Conservation (phyloP, 2,888 invertebrate genomes). For the Augochlorella aurata region DNA sequence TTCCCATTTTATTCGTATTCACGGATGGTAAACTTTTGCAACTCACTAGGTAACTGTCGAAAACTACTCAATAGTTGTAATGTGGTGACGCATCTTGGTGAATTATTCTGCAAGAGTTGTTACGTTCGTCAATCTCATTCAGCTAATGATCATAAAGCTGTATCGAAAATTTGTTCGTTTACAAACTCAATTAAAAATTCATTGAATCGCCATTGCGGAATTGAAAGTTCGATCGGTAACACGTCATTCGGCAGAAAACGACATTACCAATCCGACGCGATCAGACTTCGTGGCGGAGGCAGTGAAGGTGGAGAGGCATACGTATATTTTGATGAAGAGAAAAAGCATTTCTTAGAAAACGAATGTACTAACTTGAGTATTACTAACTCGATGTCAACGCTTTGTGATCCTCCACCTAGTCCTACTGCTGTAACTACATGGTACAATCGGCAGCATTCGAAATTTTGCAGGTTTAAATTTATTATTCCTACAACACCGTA, state of each 20-base stretch:
- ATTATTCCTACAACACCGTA: background rate
- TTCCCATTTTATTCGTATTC: background rate
- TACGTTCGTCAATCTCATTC: constrained; percentile 63
- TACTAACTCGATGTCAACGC: constrained; percentile 45
- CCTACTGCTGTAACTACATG: constrained; percentile 62
- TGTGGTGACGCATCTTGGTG: constrained; percentile 73
- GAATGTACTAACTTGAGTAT: constrained; percentile 29
- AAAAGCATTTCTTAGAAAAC: constrained; percentile 48
- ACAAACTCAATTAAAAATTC: constrained; percentile 2
- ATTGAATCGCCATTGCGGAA: constrained; percentile 45
- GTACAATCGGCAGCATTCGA: constrained; percentile 63
- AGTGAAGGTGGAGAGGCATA: constrained; percentile 45
- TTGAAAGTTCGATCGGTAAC: constrained; percentile 37
- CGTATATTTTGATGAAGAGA: constrained; percentile 35
- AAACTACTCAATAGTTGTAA: constrained; percentile 76
- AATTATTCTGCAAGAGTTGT: constrained; percentile 79
- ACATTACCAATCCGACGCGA: constrained; percentile 46
- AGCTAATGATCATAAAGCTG: constrained; percentile 39
- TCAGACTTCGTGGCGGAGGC: constrained; percentile 67
- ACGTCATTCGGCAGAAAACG: constrained; percentile 25
- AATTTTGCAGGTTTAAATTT: constrained; percentile 45
- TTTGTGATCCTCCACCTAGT: constrained; percentile 51
- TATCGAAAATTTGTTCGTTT: constrained; percentile 4
- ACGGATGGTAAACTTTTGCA: background rate
- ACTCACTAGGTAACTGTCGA: constrained; percentile 76